Conservation (phyloP, 2,113 vertebrate genomes). For the Odocoileus virginianus region DNA sequence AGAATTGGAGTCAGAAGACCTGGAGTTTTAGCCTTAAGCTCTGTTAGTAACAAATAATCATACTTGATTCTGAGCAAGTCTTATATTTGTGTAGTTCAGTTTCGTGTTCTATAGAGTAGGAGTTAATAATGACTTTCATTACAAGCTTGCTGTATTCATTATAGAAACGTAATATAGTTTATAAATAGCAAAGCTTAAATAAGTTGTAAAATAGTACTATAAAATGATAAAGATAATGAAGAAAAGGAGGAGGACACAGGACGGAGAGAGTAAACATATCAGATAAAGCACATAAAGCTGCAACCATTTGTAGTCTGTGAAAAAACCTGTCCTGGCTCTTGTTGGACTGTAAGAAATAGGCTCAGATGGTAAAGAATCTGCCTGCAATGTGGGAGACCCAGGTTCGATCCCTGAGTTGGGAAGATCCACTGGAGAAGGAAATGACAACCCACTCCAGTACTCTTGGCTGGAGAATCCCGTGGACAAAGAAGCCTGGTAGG, state of each 20-base stretch:
- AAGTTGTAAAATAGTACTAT: not conserved
- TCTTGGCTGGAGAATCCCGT: too few relatives aligned
- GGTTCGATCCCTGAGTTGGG: too few relatives aligned
- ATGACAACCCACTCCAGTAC: too few relatives aligned
- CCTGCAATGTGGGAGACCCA: too few relatives aligned
- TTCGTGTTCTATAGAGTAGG: not conserved
- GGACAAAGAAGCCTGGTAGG: too few relatives aligned
- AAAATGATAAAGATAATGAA: not conserved
- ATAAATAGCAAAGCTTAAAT: not conserved
- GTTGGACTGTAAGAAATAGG: not conserved
- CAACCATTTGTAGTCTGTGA: not conserved
- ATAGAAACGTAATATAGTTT: not conserved
- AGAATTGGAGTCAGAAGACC: not conserved
- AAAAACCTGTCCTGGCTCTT: not conserved
- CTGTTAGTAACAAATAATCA: not conserved
- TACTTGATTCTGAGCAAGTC: not conserved
- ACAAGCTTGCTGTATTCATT: not conserved
- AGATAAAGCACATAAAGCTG: not conserved
- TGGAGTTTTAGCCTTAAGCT: not conserved
- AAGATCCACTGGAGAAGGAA: too few relatives aligned
- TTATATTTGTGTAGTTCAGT: not conserved
- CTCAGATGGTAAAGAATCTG: too few relatives aligned
- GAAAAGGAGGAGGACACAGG: not conserved
- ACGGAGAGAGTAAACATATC: not conserved
- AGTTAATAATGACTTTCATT: conserved; percentile 4